Conservation (phyloP, 2,797 vertebrate species). For the Lepilemur septentrionalis region DNA sequence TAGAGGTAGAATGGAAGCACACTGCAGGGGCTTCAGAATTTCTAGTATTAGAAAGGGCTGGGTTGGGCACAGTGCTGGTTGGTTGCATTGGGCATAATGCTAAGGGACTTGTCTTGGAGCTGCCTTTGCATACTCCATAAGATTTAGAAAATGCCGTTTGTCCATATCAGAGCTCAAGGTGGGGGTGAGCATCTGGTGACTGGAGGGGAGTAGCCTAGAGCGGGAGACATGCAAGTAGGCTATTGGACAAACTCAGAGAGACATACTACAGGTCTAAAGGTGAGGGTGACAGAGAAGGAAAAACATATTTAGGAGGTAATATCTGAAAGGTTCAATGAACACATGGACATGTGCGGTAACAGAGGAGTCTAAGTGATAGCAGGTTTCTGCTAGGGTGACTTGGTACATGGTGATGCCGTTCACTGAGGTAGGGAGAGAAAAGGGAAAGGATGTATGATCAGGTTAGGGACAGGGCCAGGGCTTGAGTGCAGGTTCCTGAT, state of each 20-base stretch:
- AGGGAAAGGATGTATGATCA: not conserved
- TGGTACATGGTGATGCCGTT: fast-evolving
- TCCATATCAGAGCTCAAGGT: not conserved
- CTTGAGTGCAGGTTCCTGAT: not conserved
- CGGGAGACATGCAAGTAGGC: not conserved
- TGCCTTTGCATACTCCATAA: not conserved
- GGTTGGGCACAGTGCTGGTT: not conserved
- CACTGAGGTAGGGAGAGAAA: not conserved
- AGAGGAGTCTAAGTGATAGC: not conserved
- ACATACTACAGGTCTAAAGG: not conserved
- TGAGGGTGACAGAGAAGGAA: not conserved
- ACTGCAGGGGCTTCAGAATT: not conserved
- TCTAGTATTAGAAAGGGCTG: not conserved
- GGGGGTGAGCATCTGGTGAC: not conserved
- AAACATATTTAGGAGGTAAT: not conserved
- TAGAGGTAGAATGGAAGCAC: not conserved
- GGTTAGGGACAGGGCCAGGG: not conserved
- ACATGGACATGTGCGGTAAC: fast-evolving
- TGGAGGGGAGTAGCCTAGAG: not conserved
- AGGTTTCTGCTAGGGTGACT: not conserved
- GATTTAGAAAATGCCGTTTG: not conserved
- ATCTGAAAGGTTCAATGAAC: not conserved
- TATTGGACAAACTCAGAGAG: not conserved
- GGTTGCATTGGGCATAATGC: not conserved
- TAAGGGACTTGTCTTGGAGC: not conserved